These are phyloP conservation scores for Brevimyrus niger DNA, from an alignment of 2,113 vertebrate genomes.

Conservation along the genomic window DNA sequence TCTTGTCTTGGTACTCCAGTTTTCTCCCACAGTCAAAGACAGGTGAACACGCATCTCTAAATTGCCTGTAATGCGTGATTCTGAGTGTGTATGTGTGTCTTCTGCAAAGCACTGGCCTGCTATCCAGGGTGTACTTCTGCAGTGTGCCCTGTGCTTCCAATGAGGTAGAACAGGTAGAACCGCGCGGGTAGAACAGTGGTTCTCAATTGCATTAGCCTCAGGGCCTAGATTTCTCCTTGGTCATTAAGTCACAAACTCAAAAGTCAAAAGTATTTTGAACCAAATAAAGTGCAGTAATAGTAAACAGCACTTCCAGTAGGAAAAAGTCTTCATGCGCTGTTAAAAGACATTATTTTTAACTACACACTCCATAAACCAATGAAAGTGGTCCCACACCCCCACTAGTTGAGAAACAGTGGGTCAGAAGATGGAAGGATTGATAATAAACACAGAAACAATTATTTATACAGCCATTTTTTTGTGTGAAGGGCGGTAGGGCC, in stretches of 20 bases:
- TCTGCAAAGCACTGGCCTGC: neutral
- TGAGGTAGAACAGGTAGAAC: too few species aligned
- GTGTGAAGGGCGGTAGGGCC: neutral
- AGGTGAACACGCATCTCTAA: neutral
- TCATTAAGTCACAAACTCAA: neutral
- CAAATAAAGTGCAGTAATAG: neutral
- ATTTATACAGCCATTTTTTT: neutral
- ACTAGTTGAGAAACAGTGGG: neutral
- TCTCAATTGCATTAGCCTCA: neutral
- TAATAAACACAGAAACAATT: neutral
- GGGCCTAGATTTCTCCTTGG: neutral
- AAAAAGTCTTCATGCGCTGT: neutral
- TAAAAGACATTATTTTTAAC: neutral
- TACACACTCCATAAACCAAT: neutral
- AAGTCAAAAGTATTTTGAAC: neutral
- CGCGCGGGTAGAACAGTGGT: neutral
- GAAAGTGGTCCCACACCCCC: neutral
- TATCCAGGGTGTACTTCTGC: neutral
- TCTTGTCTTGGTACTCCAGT: neutral
- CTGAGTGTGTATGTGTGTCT: neutral
- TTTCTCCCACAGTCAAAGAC: neutral
- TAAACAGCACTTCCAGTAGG: neutral
- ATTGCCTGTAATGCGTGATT: neutral
- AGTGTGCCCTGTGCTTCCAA: neutral
- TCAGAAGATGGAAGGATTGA: neutral